phyloP scores from a whole-genome alignment of 2,113 vertebrate genomes.

The Dromaius novaehollandiae region DNA sequence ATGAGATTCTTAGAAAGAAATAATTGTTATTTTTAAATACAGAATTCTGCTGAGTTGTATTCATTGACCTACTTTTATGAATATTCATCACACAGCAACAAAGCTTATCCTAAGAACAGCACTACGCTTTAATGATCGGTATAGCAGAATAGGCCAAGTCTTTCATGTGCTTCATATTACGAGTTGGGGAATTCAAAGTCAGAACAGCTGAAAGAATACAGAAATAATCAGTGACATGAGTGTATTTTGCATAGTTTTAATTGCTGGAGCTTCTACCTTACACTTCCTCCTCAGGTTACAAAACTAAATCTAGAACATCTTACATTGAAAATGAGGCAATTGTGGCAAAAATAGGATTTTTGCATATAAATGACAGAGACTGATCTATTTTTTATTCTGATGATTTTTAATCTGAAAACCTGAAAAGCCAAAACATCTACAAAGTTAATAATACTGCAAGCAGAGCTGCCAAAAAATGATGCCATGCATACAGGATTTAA shows the following conservation, averaged over 20 bases:
- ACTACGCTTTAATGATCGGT: background rate
- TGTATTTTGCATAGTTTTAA: background rate
- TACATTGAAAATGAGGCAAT: background rate
- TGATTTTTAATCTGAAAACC: background rate
- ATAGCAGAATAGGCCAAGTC: background rate
- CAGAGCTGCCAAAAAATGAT: background rate
- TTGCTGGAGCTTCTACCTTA: background rate
- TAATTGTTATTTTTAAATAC: background rate
- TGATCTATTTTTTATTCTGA: background rate
- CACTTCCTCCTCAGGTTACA: background rate
- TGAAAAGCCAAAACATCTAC: background rate
- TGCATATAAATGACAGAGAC: background rate
- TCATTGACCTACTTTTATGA: background rate
- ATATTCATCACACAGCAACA: constrained; percentile 23
- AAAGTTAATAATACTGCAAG: background rate
- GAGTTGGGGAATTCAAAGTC: background rate
- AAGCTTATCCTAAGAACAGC: background rate
- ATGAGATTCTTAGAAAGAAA: background rate
- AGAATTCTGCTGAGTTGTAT: background rate
- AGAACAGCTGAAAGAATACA: background rate
- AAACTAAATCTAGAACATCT: background rate
- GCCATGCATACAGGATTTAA: background rate
- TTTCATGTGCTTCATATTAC: background rate
- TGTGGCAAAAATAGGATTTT: background rate
- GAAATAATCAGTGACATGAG: background rate